Conservation (phyloP, 2,888 invertebrate genomes). For the Hoplodrina blanda region DNA sequence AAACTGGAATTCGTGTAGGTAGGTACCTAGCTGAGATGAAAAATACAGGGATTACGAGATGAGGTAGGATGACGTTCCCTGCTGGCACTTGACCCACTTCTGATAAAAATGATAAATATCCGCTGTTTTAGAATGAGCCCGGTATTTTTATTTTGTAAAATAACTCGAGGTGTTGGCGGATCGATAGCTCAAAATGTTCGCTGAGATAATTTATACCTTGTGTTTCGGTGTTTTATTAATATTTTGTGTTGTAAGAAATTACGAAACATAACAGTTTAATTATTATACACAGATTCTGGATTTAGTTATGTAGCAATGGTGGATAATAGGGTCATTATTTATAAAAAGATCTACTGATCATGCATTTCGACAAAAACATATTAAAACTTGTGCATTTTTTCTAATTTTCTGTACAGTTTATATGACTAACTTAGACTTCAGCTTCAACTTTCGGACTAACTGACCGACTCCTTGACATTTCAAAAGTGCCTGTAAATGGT, state of each 20-base stretch:
- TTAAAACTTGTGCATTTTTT: too few species aligned
- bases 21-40: conserved; percentile 28
- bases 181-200: conserved; percentile 10
- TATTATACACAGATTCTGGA: background rate
- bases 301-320: background rate
- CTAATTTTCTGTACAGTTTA: background rate
- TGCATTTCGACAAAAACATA: too few species aligned
- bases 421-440: too few species aligned
- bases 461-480: too few species aligned
- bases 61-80: conserved; percentile 37
- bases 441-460: too few species aligned
- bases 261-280: background rate
- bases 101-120: conserved; percentile 56
- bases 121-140: conserved; percentile 26
- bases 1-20: conserved; percentile 31
- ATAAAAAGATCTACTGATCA: background rate
- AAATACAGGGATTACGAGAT: conserved; percentile 53
- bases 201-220: conserved; percentile 6
- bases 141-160: conserved; percentile 49
- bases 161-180: conserved; percentile 32
- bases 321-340: background rate
- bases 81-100: conserved; percentile 56
- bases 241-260: background rate
- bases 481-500: too few species aligned
- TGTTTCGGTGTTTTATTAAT: conserved; percentile 4